Evolutionary conservation across 1,140 invertebrate genomes (phyloP).

Genomic region (Megalonaias nervosa): DNA sequence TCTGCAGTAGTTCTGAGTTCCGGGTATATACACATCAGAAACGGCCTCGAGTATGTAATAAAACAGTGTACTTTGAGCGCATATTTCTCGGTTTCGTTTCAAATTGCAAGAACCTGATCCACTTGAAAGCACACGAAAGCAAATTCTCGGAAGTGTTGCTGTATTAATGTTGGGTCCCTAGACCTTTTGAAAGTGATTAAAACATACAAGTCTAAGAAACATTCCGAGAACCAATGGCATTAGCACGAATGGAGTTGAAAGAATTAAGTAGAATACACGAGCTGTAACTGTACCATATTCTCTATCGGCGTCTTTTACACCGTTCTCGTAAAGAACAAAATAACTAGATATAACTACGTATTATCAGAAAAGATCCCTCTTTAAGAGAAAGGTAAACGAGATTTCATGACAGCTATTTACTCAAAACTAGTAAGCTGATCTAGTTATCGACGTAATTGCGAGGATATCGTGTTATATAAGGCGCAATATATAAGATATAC

Average conservation of each 20-base stretch:
- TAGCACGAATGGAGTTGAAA: slow-evolving; percentile 8
- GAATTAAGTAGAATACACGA: slow-evolving; percentile 1
- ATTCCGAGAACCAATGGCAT: slow-evolving; percentile 23
- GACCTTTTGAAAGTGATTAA: slow-evolving; percentile 92
- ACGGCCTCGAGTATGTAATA: slow-evolving; percentile 98
- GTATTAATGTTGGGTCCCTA: slow-evolving; percentile 76
- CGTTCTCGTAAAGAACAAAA: too few relatives aligned
- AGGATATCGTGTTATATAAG: too few relatives aligned
- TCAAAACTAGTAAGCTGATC: too few relatives aligned
- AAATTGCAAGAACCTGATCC: slow-evolving; percentile 93
- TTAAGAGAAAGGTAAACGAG: too few relatives aligned
- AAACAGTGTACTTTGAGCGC: slow-evolving; percentile 89
- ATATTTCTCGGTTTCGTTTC: slow-evolving; percentile 87
- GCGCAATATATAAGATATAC: too few relatives aligned
- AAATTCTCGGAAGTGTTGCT: slow-evolving; percentile 83
- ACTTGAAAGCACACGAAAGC: slow-evolving; percentile 93
- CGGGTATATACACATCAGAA: slow-evolving; percentile 89
- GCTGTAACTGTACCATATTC: not conserved
- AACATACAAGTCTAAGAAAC: slow-evolving; percentile 80
- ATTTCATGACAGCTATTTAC: too few relatives aligned
- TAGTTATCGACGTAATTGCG: too few relatives aligned
- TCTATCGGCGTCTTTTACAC: not conserved
- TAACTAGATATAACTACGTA: too few relatives aligned
- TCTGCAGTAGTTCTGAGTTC: slow-evolving; percentile 80
- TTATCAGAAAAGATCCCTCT: too few relatives aligned